Base-by-base conservation (phyloP, 2,888 invertebrate species). In the Apamea sordens region DNA sequence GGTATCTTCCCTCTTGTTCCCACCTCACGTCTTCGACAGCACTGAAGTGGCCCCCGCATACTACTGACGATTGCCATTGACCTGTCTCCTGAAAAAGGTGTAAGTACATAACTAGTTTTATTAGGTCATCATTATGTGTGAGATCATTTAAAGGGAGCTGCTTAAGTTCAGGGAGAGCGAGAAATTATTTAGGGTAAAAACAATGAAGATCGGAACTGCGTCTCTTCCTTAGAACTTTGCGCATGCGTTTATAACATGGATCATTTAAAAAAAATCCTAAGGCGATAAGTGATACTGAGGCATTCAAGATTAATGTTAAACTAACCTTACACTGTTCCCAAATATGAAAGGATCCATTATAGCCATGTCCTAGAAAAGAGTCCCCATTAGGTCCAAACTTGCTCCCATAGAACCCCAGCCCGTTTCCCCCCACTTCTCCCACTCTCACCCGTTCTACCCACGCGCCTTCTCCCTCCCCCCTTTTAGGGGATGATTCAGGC, bases 391-490 rank as follows among this genome's bases (percentile, higher is more conserved):
- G 97, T 32, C 98, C 97, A 94, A 98, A 98, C 92, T 98, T 97
- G 76, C 98, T 98, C 4, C 99, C 99, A 93, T 98, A 99, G 94
- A 99, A 99, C 5, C 99, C 99, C n/a, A 99, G 97, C 0, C 98
- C 98, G 93, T 98, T 99, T 0, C 99, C 99, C 1, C 99, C 99
- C 36, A 99, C 98, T 93, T 99, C 99, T 0, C 99, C 99, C 4
- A 99, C 98, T 65, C 99, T 97, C 2, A 98, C 97, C 75, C 97
- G 97, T 92, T 99, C 99, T 80, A 98, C 96, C 99, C 99, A 99
- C 70, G 98, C 97, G 0, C 97, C 98, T 11, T 88, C 84, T 32
- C 88, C 70, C 73, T 89, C 81, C 0, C 86, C 84, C 24, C 63
- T 79, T 11, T 75, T 61, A 4, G 82, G 81, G 2, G 85, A 86